phyloP scores from a whole-genome alignment of 2,797 vertebrate genomes.

The Mormyrus hasselquistii region DNA sequence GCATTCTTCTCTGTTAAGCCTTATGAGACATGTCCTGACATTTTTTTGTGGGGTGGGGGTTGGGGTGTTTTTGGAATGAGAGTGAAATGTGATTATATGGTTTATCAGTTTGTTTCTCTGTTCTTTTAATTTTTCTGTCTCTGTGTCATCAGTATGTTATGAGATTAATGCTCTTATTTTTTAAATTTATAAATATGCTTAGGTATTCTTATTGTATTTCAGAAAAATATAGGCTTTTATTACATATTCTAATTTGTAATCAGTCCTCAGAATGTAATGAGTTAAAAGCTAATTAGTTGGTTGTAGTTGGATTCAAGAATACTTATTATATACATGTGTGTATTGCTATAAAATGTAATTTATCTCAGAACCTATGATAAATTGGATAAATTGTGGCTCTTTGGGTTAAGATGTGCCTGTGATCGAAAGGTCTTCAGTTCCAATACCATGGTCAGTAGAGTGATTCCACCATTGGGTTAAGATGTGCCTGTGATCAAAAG shows the following conservation, averaged over 20 bases:
- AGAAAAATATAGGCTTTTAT: background rate
- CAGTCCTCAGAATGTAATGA: background rate
- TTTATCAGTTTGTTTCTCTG: slow-evolving; percentile 33
- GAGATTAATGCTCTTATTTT: background rate
- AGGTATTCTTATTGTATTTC: background rate
- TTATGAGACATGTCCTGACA: slow-evolving; percentile 39
- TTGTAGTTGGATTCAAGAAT: background rate
- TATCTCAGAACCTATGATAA: background rate
- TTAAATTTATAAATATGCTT: background rate
- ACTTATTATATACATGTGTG: background rate
- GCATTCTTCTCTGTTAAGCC: slow-evolving; percentile 47
- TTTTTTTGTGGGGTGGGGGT: slow-evolving; percentile 38
- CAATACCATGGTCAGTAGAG: background rate
- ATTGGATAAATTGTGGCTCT: background rate
- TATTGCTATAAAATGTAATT: background rate
- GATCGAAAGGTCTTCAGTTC: background rate
- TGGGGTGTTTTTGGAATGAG: slow-evolving; percentile 34
- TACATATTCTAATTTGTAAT: background rate
- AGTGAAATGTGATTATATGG: slow-evolving; percentile 39
- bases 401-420: background rate
- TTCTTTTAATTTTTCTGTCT: background rate
- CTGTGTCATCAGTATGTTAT: slow-evolving; percentile 6
- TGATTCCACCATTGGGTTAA: background rate
- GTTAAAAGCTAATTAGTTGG: background rate
- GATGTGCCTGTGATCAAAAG: background rate